A percentile compares a stretch with the other conserved stretches of the same genome.
These are phyloP conservation scores for Drosophila paucipuncta DNA, from an alignment of 2,888 invertebrate genomes.

Conservation along the genomic window DNA sequence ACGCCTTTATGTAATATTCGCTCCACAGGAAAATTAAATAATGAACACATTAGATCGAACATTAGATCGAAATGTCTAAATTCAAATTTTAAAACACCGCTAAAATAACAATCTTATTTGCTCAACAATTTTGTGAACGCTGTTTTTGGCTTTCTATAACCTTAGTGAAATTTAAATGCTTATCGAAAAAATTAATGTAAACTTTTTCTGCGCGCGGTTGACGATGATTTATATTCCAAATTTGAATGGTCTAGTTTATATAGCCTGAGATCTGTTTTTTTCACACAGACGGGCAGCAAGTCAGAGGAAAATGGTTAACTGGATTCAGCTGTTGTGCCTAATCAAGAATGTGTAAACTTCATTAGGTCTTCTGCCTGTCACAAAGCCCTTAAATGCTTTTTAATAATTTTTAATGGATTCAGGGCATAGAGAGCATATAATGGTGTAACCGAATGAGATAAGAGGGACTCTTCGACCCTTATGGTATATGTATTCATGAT, in stretches of 20 bases:
- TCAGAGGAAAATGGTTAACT: neutral
- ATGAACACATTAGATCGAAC: constrained; percentile 3
- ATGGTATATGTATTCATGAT: neutral
- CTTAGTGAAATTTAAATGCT: too few species aligned
- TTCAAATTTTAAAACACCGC: neutral
- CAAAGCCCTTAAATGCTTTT: too few species aligned
- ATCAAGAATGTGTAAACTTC: neutral
- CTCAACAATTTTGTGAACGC: too few species aligned
- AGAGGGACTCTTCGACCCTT: fast-evolving
- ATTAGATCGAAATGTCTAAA: neutral
- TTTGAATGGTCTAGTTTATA: neutral
- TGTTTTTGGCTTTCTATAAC: neutral
- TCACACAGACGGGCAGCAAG: neutral
- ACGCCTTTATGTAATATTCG: constrained; percentile 10
- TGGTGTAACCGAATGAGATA: neutral
- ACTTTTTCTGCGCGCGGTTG: neutral
- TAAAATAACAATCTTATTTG: neutral
- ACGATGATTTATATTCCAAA: neutral
- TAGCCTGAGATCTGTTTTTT: neutral
- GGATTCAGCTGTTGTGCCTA: neutral
- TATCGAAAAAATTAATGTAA: too few species aligned
- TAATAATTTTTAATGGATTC: neutral
- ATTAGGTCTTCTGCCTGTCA: neutral
- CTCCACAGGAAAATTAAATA: neutral
- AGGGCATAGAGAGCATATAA: neutral